These are phyloP conservation scores for Battus philenor DNA, from an alignment of 1,140 invertebrate genomes.

Conservation along the genomic window DNA sequence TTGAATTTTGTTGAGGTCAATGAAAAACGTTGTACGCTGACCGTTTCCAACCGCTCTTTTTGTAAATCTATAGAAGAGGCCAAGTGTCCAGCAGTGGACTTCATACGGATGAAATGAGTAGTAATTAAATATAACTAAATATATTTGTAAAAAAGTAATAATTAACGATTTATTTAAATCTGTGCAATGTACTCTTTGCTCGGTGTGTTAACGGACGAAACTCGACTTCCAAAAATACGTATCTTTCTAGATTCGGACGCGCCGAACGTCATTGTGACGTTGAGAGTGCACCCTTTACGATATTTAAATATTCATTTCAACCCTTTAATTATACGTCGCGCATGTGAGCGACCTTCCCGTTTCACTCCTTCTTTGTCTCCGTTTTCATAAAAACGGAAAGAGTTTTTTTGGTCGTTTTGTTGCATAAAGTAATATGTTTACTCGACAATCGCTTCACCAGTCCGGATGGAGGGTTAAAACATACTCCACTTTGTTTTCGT, in stretches of 20 bases:
- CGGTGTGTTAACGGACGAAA: conserved; percentile 33
- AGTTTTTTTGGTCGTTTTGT: conserved; percentile 16
- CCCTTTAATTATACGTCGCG: conserved; percentile 69
- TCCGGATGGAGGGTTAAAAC: conserved; percentile 14
- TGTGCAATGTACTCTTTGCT: no score
- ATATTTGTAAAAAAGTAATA: no score
- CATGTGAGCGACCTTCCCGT: conserved; percentile 53
- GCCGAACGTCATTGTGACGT: conserved; percentile 62
- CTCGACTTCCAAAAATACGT: conserved; percentile 61
- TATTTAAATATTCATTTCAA: conserved; percentile 73
- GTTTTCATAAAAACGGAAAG: conserved; percentile 29
- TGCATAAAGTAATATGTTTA: conserved; percentile 17
- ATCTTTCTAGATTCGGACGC: conserved; percentile 58
- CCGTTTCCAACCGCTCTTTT: no score
- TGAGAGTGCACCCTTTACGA: conserved; percentile 51
- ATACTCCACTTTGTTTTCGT: conserved; percentile 17
- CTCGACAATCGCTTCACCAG: conserved; percentile 12
- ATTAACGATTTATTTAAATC: no score
- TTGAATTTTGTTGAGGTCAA: no score
- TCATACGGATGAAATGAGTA: no score
- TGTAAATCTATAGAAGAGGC: no score
- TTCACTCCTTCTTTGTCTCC: conserved; percentile 41
- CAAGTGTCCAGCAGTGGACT: no score
- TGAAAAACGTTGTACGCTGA: no score
- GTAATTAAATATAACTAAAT: no score